A percentile compares a stretch with the other conserved stretches of the same genome.
Evolutionary conservation across 2,888 invertebrate genomes (phyloP).

Genomic region (Acrobasis suavella): DNA sequence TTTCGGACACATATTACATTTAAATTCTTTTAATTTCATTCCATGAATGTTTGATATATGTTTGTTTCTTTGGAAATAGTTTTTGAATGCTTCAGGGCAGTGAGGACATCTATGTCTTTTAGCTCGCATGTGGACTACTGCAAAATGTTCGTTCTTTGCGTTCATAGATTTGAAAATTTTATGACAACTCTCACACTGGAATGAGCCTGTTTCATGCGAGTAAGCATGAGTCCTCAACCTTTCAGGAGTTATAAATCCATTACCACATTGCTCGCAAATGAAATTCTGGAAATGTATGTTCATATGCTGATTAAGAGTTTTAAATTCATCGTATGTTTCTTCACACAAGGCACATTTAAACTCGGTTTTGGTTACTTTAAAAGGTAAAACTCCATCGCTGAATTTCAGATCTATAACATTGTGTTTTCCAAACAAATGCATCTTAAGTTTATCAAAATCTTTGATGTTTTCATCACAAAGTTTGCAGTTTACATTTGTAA

Average conservation of each 20-base stretch:
- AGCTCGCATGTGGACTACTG: constrained; percentile 72
- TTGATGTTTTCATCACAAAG: constrained; percentile 50
- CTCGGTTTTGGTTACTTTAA: constrained; percentile 51
- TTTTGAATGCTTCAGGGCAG: constrained; percentile 65
- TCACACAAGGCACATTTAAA: constrained; percentile 62
- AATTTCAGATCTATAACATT: constrained; percentile 51
- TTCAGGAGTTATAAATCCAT: constrained; percentile 68
- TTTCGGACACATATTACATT: constrained; percentile 65
- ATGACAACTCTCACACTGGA: constrained; percentile 71
- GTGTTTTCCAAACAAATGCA: constrained; percentile 58
- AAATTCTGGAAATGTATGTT: constrained; percentile 72
- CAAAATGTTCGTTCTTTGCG: constrained; percentile 72
- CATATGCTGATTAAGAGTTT: constrained; percentile 73
- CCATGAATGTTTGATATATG: constrained; percentile 64
- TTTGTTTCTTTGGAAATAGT: constrained; percentile 72
- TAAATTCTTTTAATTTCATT: constrained; percentile 67
- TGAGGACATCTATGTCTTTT: constrained; percentile 69
- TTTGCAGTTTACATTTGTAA: constrained; percentile 60
- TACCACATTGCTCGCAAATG: constrained; percentile 71
- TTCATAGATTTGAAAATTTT: constrained; percentile 76
- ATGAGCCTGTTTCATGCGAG: constrained; percentile 64
- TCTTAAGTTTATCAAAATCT: constrained; percentile 51
- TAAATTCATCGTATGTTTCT: constrained; percentile 59
- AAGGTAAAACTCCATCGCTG: constrained; percentile 63
- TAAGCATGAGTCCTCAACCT: constrained; percentile 62